Conservation (phyloP, 2,888 invertebrate genomes). For the Cosmia pyralina region DNA sequence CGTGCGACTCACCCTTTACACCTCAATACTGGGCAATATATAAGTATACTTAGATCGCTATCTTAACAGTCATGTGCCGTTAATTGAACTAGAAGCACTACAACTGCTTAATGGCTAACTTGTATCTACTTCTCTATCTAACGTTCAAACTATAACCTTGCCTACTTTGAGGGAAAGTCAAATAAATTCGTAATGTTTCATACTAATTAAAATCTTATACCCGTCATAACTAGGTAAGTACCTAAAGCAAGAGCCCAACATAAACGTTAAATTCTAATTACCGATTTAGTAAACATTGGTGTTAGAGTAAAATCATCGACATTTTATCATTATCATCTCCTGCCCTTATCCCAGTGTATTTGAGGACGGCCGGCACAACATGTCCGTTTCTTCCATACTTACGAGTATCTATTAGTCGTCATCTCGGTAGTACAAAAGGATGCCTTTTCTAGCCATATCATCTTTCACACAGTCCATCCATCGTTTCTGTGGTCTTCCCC, state of each 20-base stretch:
- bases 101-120: conserved; percentile 63
- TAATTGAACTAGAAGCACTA: conserved; percentile 69
- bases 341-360: too few relatives aligned
- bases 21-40: conserved; percentile 68
- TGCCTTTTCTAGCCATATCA: too few relatives aligned
- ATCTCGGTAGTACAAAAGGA: too few relatives aligned
- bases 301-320: background rate
- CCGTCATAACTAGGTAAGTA: background rate
- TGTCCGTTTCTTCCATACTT: too few relatives aligned
- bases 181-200: conserved; percentile 19
- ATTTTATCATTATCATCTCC: too few relatives aligned
- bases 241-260: background rate
- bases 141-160: conserved; percentile 38
- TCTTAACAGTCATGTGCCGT: conserved; percentile 66
- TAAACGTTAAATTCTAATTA: background rate
- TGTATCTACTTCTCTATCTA: conserved; percentile 45
- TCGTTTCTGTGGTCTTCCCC: too few relatives aligned
- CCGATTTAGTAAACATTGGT: background rate
- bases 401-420: too few relatives aligned
- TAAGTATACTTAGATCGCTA: conserved; percentile 59
- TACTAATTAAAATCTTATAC: background rate
- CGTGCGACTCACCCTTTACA: conserved; percentile 74
- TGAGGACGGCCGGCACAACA: too few relatives aligned
- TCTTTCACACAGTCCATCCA: too few relatives aligned
- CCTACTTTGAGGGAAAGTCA: conserved; percentile 22